These are phyloP conservation scores for Actenoides hombroni DNA, from an alignment of 2,113 vertebrate genomes.

Conservation along the genomic window DNA sequence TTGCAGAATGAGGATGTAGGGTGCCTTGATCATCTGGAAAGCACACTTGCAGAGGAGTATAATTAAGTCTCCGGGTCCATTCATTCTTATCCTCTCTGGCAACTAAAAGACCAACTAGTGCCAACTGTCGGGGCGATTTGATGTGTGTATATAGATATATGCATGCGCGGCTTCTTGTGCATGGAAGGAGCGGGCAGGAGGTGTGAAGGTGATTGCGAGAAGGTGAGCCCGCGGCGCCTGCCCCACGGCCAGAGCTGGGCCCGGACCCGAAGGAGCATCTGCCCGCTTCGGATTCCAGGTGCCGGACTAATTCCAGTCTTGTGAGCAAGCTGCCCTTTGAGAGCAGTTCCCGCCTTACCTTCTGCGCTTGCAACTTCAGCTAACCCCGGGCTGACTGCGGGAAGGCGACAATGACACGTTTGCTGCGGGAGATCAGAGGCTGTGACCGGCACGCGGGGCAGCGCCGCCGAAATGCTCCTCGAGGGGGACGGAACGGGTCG, in stretches of 20 bases:
- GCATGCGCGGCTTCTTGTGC: not conserved
- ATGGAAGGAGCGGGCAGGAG: not conserved
- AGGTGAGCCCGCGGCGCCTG: not conserved
- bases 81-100: not conserved
- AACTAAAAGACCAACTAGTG: not conserved
- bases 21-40: not conserved
- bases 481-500: too few relatives aligned
- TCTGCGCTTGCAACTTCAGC: fast-evolving
- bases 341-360: not conserved
- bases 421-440: not conserved
- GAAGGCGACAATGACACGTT: fast-evolving
- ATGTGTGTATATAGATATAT: too few relatives aligned
- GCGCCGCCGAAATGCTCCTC: not conserved
- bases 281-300: fast-evolving
- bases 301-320: fast-evolving
- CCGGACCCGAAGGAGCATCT: fast-evolving
- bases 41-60: not conserved
- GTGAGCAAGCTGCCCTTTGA: fast-evolving
- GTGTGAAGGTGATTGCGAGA: too few relatives aligned
- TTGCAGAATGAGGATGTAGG: not conserved
- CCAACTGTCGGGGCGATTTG: not conserved
- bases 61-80: not conserved
- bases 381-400: fast-evolving
- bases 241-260: not conserved
- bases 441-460: not conserved